These are phyloP conservation scores for Saccostrea glomerata DNA, from an alignment of 1,140 invertebrate genomes.

Conservation along the genomic window DNA sequence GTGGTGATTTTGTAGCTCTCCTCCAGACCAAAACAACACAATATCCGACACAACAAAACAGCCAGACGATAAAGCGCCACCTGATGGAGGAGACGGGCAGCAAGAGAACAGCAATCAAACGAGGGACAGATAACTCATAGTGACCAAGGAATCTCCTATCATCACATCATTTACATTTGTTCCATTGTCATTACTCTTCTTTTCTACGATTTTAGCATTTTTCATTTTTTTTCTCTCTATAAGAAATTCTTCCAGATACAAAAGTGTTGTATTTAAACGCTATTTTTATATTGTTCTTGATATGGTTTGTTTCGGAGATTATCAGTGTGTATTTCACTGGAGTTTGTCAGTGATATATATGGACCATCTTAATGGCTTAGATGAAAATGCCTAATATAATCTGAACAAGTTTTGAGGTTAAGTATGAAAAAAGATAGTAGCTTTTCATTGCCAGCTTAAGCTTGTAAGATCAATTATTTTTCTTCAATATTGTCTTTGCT, in stretches of 20 bases:
- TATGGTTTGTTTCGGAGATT: neutral
- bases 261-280: neutral
- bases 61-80: conserved; percentile 43
- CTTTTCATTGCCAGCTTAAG: neutral
- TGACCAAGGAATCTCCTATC: conserved; percentile 28
- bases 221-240: neutral
- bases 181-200: neutral
- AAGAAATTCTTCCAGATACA: neutral
- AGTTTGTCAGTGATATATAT: neutral
- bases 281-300: neutral
- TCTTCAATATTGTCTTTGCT: too few relatives aligned
- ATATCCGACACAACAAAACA: conserved; percentile 43
- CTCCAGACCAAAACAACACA: conserved; percentile 55
- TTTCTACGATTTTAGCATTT: neutral
- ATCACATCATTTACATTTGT: neutral
- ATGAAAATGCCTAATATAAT: neutral
- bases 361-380: neutral
- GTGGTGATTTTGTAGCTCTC: conserved; percentile 43
- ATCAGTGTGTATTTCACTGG: neutral
- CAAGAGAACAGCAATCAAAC: conserved; percentile 37
- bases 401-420: neutral
- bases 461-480: too few relatives aligned
- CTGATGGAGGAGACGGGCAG: conserved; percentile 16
- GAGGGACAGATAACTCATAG: conserved; percentile 1
- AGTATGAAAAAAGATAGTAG: neutral